phyloP scores from a whole-genome alignment of 2,888 invertebrate species.

The Eupithecia insigniata region DNA sequence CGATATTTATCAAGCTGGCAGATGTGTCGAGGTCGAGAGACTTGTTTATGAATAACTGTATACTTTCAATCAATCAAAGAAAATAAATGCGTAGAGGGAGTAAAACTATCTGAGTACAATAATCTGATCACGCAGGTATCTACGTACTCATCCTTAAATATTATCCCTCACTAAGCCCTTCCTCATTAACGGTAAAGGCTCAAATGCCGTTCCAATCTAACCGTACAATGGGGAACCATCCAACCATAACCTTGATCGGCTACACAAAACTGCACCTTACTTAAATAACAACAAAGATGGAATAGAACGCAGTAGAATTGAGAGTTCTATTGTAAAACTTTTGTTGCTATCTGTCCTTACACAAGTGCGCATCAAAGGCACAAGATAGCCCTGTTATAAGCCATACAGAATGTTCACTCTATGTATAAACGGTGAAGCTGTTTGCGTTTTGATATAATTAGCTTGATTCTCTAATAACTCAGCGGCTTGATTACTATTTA shows the following conservation, averaged over 20 bases:
- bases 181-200: not conserved
- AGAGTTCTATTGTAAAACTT: constrained; percentile 40
- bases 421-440: not conserved
- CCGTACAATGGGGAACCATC: constrained; percentile 18
- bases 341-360: constrained; percentile 56
- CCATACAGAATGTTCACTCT: constrained; percentile 2
- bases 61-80: too few relatives aligned
- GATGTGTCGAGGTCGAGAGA: too few relatives aligned
- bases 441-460: not conserved
- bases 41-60: too few relatives aligned
- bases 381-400: not conserved
- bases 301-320: not conserved
- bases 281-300: not conserved
- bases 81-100: too few relatives aligned
- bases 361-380: constrained; percentile 43
- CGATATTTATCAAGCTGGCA: too few relatives aligned
- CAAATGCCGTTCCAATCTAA: constrained; percentile 15
- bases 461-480: too few relatives aligned
- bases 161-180: not conserved
- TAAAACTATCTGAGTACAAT: not conserved
- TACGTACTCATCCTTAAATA: not conserved
- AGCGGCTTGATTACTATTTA: too few relatives aligned
- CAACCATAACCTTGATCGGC: constrained; percentile 7
- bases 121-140: not conserved
- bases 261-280: constrained; percentile 21